Base-by-base conservation (phyloP, 2,113 vertebrate species). In the Lethenteron reissneri region DNA sequence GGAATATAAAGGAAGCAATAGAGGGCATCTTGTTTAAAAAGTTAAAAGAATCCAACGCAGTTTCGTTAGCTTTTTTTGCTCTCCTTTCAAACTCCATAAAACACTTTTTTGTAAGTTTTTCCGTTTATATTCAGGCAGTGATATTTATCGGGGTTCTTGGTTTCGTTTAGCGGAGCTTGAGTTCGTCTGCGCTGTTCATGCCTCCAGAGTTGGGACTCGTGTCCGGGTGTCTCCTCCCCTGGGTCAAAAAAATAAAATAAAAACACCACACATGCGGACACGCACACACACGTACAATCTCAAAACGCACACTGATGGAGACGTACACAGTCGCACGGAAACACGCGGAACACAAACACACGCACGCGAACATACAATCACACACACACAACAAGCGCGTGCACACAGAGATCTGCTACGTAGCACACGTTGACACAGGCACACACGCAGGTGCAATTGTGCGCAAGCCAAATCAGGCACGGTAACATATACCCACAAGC, bases 151-250 rank as follows among this genome's bases (percentile, higher is more conserved):
- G 41, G 41, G 41, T 41, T 41, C 41, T 41, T 41, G 41, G 41
- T 41, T 41, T 41, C 41, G 70, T 9, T 78, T 85, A 95, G 81
- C 88, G 89, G 76, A 92, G 85, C 82, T 95, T 96, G 82, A 95
- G 87, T 78, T 95, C 91, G 3, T 95, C 89, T 12, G 89, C 83
- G 58, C 86, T 88, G 75, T 86, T 88, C 80, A 97, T 84, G 82
- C 83, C 90, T 68, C 64, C 64, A 74, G 89, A 89, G 73, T 89
- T 88, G 81, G 88, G 88, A 83, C 86, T 91, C 83, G 88, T 89
- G 84, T 96, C 87, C 88, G 92, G 90, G 75, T 95, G 91, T 83
- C 89, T 87, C 86, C 90, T 92, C 86, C 85, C 88, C 94, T 99
- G 83, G 8, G 56, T 71, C 58, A 3, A 72, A 14, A 78, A 8